Evolutionary conservation across 2,888 invertebrate species (phyloP).

Genomic region (Tetragnatha montana): DNA sequence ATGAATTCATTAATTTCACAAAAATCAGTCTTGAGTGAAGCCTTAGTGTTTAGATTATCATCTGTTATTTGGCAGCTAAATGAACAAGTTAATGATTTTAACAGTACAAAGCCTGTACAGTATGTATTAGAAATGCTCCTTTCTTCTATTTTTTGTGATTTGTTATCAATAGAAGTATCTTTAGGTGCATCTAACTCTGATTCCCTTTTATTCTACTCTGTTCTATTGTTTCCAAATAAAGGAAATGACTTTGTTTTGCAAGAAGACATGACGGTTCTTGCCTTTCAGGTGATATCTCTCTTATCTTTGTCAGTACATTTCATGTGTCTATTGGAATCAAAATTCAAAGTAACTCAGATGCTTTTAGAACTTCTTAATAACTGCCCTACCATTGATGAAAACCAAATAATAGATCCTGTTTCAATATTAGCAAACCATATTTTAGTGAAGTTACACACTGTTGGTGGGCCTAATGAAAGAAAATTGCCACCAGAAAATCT

Average conservation of each 20-base stretch:
- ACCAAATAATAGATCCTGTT: slow-evolving; percentile 38
- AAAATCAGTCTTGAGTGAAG: slow-evolving; percentile 31
- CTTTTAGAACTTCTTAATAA: slow-evolving; percentile 33
- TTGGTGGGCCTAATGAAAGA: slow-evolving; percentile 50
- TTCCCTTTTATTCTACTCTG: slow-evolving; percentile 25
- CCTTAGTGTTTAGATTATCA: slow-evolving; percentile 40
- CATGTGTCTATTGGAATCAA: slow-evolving; percentile 41
- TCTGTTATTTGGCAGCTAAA: slow-evolving; percentile 51
- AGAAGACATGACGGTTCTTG: slow-evolving; percentile 51
- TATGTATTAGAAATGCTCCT: slow-evolving; percentile 31
- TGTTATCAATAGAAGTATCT: slow-evolving; percentile 20
- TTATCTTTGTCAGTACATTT: slow-evolving; percentile 42
- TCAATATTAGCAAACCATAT: slow-evolving; percentile 50
- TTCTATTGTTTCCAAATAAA: slow-evolving; percentile 40
- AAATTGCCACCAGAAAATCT: slow-evolving; percentile 40
- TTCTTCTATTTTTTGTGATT: slow-evolving; percentile 48
- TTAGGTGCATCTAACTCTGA: neutral
- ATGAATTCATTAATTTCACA: slow-evolving; percentile 3
- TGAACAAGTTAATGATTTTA: slow-evolving; percentile 32
- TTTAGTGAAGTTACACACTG: slow-evolving; percentile 34
- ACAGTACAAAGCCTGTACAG: slow-evolving; percentile 16
- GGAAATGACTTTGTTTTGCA: slow-evolving; percentile 3
- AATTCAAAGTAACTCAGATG: slow-evolving; percentile 19
- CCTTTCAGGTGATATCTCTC: slow-evolving; percentile 48
- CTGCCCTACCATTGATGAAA: slow-evolving; percentile 16